phyloP scores from a whole-genome alignment of 1,140 invertebrate genomes.

The Drosophila takahashii region DNA sequence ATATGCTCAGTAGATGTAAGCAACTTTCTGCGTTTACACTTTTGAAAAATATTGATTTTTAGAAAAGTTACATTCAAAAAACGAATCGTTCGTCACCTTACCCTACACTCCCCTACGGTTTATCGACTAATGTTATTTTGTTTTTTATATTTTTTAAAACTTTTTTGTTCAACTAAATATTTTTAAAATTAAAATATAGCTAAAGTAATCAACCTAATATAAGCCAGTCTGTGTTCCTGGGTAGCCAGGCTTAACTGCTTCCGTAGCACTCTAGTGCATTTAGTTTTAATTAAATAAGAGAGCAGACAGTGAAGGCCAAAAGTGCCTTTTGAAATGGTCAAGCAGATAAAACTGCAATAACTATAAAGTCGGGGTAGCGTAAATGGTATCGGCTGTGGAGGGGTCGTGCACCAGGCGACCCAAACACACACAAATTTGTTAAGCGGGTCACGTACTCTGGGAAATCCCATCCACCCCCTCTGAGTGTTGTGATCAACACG shows the following conservation, averaged over 20 bases:
- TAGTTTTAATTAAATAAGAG: conserved; percentile 69
- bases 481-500: conserved; percentile 74
- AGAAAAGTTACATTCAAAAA: too few species aligned
- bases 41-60: too few species aligned
- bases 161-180: too few species aligned
- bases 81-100: too few species aligned
- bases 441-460: conserved; percentile 71
- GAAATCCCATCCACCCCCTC: conserved; percentile 10
- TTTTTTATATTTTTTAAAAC: too few species aligned
- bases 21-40: too few species aligned
- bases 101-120: too few species aligned
- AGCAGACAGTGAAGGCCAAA: conserved; percentile 25
- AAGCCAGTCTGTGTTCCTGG: background rate
- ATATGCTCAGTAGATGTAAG: too few species aligned
- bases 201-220: too few species aligned
- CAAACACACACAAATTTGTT: conserved; percentile 76
- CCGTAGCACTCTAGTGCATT: conserved; percentile 45
- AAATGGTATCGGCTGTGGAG: conserved; percentile 10
- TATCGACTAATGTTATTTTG: too few species aligned
- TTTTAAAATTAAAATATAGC: too few species aligned
- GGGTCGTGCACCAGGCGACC: background rate
- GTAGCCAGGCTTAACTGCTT: conserved; percentile 40
- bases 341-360: conserved; percentile 78
- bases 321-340: conserved; percentile 75
- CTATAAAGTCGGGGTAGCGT: conserved; percentile 62